A percentile compares a stretch with the other conserved stretches of the same genome.
phyloP scores from a whole-genome alignment of 2,113 vertebrate species.

The Embiotoca jacksoni region DNA sequence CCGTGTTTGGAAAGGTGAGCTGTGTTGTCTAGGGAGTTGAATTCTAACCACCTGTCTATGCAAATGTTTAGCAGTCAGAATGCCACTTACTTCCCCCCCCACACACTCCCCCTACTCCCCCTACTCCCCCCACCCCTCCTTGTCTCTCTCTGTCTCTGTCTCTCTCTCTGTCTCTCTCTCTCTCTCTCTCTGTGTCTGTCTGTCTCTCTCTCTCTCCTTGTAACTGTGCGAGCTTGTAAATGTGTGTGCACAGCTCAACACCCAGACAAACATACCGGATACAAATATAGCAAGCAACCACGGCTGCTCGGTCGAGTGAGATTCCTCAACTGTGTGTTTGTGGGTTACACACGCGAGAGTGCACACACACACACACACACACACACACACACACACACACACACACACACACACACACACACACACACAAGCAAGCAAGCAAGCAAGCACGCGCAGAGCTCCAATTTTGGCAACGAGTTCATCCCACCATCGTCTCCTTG shows the following conservation, averaged over 20 bases:
- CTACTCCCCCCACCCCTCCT: too few species aligned
- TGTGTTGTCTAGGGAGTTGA: constrained; percentile 7
- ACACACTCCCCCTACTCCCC: too few species aligned
- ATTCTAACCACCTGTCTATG: neutral
- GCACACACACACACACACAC: constrained; percentile 31
- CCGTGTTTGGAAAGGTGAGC: neutral
- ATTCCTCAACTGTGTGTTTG: constrained; percentile 64
- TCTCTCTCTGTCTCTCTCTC: too few species aligned
- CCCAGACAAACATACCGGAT: constrained; percentile 25
- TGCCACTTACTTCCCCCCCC: neutral
- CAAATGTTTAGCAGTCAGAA: neutral
- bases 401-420: constrained; percentile 24
- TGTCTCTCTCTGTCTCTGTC: too few species aligned
- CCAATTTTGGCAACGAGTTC: constrained; percentile 59
- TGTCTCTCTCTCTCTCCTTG: too few species aligned
- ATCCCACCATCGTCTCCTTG: constrained; percentile 63
- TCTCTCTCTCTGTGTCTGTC: too few species aligned
- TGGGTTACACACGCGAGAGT: constrained; percentile 50
- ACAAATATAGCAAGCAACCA: constrained; percentile 23
- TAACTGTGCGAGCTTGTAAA: neutral
- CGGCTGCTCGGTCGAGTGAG: constrained; percentile 37
- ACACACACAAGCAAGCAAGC: constrained; percentile 10
- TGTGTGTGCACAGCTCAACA: constrained; percentile 19
- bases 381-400: constrained; percentile 12
- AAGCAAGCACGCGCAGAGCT: constrained; percentile 17